phyloP scores from a whole-genome alignment of 1,140 invertebrate genomes.

The Leptinotarsa texana region DNA sequence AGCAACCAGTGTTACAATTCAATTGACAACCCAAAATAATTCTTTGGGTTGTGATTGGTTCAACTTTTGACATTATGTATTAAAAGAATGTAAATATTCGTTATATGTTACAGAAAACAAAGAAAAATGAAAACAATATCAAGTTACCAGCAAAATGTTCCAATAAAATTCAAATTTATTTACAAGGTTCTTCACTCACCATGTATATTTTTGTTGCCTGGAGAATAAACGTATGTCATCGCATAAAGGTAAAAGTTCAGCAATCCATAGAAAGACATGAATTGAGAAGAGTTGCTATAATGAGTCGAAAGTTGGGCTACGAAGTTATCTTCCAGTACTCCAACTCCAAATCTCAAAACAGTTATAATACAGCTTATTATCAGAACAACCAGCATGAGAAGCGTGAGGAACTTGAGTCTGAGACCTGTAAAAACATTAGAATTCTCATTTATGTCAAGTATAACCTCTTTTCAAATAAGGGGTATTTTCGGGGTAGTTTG shows the following conservation, averaged over 20 bases:
- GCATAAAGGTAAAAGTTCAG: conserved; percentile 93
- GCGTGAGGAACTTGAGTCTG: conserved; percentile 86
- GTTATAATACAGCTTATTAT: conserved; percentile 79
- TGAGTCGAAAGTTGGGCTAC: conserved; percentile 83
- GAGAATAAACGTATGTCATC: conserved; percentile 92
- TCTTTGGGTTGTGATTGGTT: no score
- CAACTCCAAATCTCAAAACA: conserved; percentile 82
- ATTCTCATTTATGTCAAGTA: neutral
- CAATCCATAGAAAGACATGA: conserved; percentile 94
- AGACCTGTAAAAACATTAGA: conserved; percentile 69
- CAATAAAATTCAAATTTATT: no score
- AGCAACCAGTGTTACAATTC: no score
- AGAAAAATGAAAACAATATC: no score
- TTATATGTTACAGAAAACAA: no score
- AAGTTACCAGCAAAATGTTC: no score
- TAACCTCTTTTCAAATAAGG: neutral
- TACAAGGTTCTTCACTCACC: conserved; percentile 62
- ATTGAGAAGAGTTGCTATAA: conserved; percentile 89
- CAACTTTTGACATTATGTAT: no score
- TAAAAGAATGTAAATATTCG: no score
- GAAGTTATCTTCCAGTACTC: conserved; percentile 91
- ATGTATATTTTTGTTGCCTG: conserved; percentile 72
- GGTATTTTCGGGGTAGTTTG: neutral
- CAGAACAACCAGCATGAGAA: conserved; percentile 82
- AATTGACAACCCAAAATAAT: no score